Evolutionary conservation across 2,888 invertebrate genomes (phyloP), one percentile per base, ranked within the genome.

Genomic region (Ernsta delagoae): DNA sequence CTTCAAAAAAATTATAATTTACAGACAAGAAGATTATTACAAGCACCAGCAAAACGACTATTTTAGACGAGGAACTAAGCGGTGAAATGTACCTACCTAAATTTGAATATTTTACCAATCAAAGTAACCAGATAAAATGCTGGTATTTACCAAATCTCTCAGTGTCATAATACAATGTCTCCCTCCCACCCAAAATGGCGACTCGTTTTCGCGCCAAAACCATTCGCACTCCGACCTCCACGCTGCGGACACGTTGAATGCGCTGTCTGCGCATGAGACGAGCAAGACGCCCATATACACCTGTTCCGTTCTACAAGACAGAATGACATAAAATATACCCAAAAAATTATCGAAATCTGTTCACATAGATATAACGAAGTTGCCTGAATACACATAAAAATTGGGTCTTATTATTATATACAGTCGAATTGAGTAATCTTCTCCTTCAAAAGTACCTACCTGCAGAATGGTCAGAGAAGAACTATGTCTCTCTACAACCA

Each of bases 121-220:
- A 45, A 45, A 45, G n/a, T n/a, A 12, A 48, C 12, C 12, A 12
- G 6, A 50, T 50, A 31, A n/a, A n/a, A 36, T 56, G 3, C 9
- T 53, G 9, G 16, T 9, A 12, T 39, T 53, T 89, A 96, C 96
- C 96, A 84, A 96, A 96, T 87, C 96, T 92, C 80, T 96, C 96
- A 63, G 96, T 96, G 79, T 97, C 96, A 75, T 96, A 97, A 81
- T 94, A 96, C 5, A 97, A 90, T 0, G 97, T 97, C 83, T 97
- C 97, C 59, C 97, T 85, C 1, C 97, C 97, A 0, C 96, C 97
- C 54, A 97, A 91, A 0, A 97, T 94, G 3, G 95, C 96, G 4
- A 95, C 94, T 70, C 95, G 94, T 61, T 90, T 88, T 24, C 94
- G 94, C 63, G 95, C 92, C 70, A 95, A 88, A 1, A 97, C 96